phyloP scores from a whole-genome alignment of 2,797 vertebrate genomes.

The Dermochelys coriacea region DNA sequence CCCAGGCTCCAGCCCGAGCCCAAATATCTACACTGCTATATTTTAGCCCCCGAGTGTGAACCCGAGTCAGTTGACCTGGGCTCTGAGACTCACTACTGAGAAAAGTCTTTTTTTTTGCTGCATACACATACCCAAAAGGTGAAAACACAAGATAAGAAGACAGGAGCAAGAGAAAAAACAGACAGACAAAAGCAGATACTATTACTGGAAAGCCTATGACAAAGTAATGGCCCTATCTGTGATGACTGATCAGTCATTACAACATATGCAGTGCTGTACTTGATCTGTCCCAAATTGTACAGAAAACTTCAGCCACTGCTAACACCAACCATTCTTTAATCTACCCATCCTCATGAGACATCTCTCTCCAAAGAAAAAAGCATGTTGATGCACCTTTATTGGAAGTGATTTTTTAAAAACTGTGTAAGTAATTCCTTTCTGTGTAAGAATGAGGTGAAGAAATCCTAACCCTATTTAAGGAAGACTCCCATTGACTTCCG shows the following conservation, averaged over 20 bases:
- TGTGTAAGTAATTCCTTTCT: too few species aligned
- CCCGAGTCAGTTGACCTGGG: not conserved
- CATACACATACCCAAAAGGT: too few species aligned
- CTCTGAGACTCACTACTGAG: not conserved
- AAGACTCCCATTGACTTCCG: accelerated
- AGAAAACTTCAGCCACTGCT: not conserved
- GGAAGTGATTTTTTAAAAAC: not conserved
- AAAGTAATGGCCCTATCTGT: not conserved
- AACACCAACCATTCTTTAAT: not conserved
- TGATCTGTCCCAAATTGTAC: not conserved
- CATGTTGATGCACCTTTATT: not conserved
- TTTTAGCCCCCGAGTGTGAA: not conserved
- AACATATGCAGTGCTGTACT: not conserved
- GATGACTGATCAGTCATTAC: not conserved
- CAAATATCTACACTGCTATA: not conserved
- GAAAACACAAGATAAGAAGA: not conserved
- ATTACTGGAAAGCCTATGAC: accelerated
- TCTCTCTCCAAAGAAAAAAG: too few species aligned
- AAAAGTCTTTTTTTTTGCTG: too few species aligned
- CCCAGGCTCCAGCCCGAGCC: not conserved
- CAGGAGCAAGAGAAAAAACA: not conserved
- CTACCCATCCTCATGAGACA: not conserved
- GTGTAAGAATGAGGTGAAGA: too few species aligned
- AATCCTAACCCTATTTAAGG: too few species aligned
- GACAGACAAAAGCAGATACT: not conserved